Percentiles rank a stretch among this genome's conserved stretches.
phyloP scores from a whole-genome alignment of 2,113 vertebrate species.

The Canis aureus region DNA sequence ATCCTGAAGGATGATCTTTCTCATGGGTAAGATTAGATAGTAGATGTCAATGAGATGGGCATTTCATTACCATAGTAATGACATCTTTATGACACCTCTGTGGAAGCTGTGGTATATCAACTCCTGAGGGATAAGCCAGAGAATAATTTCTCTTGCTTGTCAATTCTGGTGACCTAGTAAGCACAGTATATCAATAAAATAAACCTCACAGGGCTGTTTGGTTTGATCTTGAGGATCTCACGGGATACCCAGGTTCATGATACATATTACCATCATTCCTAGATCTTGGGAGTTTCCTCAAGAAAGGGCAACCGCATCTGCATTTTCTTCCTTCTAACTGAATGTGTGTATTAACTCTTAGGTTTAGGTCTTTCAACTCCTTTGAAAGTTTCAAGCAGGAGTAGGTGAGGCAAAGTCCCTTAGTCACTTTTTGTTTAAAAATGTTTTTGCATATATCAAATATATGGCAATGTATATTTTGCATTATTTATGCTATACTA shows the following conservation, averaged over 20 bases:
- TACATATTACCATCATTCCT: neutral
- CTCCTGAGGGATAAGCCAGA: neutral
- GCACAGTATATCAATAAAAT: neutral
- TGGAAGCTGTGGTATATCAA: neutral
- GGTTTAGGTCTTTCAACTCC: slow-evolving; percentile 24
- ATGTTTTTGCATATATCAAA: slow-evolving; percentile 29
- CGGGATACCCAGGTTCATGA: neutral
- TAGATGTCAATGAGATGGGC: neutral
- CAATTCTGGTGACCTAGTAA: slow-evolving; percentile 36
- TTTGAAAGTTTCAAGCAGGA: slow-evolving; percentile 57
- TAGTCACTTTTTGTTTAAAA: slow-evolving; percentile 48
- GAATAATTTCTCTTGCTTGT: slow-evolving; percentile 38
- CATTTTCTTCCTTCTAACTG: slow-evolving; percentile 16
- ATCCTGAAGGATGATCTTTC: neutral
- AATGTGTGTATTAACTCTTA: slow-evolving; percentile 16
- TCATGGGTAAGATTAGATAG: neutral
- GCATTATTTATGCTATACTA: slow-evolving; percentile 44
- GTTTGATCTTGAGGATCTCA: slow-evolving; percentile 16
- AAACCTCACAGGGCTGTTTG: neutral
- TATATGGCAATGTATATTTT: neutral
- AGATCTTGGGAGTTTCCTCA: slow-evolving; percentile 49
- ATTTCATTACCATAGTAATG: neutral
- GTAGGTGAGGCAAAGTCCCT: neutral
- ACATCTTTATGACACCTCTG: neutral
- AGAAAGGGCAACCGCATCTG: neutral